A percentile compares a stretch with the other conserved stretches of the same genome.
Conservation (phyloP, 1,140 invertebrate genomes). For the Micrasema minimum region DNA sequence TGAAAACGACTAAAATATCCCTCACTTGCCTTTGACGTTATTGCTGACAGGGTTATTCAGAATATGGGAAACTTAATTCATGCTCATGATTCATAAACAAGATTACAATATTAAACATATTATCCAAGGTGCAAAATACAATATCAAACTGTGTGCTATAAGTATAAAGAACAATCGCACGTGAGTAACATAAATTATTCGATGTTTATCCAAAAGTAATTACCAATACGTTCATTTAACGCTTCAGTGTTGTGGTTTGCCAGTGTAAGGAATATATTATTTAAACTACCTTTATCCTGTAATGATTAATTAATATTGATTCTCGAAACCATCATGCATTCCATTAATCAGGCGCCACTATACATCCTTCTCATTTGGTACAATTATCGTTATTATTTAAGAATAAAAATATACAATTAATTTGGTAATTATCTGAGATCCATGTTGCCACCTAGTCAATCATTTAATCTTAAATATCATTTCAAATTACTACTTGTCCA, state of each 20-base stretch:
- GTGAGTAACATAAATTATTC: conserved; percentile 11
- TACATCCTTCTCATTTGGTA: too few species aligned
- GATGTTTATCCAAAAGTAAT: conserved; percentile 10
- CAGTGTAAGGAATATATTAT: too few species aligned
- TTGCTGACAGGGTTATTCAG: not conserved
- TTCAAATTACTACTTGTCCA: conserved; percentile 17
- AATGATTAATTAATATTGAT: too few species aligned
- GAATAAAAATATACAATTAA: too few species aligned
- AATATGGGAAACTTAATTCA: conserved; percentile 9
- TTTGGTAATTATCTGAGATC: too few species aligned
- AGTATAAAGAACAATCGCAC: not conserved
- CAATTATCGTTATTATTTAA: too few species aligned
- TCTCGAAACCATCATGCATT: too few species aligned
- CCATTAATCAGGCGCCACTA: too few species aligned
- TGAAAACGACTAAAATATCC: too few species aligned
- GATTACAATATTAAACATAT: not conserved
- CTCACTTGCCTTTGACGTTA: not conserved
- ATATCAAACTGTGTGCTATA: not conserved
- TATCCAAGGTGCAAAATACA: not conserved
- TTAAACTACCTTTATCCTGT: too few species aligned
- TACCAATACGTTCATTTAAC: not conserved
- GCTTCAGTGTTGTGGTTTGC: too few species aligned
- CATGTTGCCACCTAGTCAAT: not conserved
- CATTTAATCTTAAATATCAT: conserved; percentile 8
- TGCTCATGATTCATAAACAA: not conserved